Percentiles rank a stretch among this genome's conserved stretches.
Evolutionary conservation across 1,140 invertebrate species (phyloP).

Genomic region (Cyrtorhinus lividipennis): DNA sequence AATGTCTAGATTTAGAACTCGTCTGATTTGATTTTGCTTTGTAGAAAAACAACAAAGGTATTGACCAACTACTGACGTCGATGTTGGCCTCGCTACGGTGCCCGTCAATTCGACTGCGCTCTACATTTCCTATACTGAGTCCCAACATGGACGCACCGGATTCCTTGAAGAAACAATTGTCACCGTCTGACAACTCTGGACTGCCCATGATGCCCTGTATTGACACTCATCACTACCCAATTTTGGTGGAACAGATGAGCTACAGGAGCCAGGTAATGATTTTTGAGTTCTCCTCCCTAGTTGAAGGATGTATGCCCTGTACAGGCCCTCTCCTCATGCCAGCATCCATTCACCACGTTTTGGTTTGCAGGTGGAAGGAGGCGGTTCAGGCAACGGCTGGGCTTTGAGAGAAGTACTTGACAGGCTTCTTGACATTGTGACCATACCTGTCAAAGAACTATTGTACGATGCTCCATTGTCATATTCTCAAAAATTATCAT

Average conservation of each 20-base stretch:
- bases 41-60: slow-evolving; percentile 25
- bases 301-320: neutral
- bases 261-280: slow-evolving; percentile 46
- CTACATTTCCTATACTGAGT: slow-evolving; percentile 56
- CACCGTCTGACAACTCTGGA: slow-evolving; percentile 53
- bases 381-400: slow-evolving; percentile 35
- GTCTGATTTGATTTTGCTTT: no score
- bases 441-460: slow-evolving; percentile 56
- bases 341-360: slow-evolving; percentile 10
- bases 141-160: slow-evolving; percentile 25
- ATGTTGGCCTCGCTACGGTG: slow-evolving; percentile 66
- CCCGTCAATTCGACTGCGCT: slow-evolving; percentile 58
- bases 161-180: slow-evolving; percentile 39
- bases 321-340: neutral
- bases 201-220: slow-evolving; percentile 51
- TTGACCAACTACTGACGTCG: slow-evolving; percentile 58
- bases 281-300: neutral
- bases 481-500: slow-evolving; percentile 47
- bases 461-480: slow-evolving; percentile 41
- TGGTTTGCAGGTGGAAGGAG: slow-evolving; percentile 35
- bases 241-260: slow-evolving; percentile 68
- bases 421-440: slow-evolving; percentile 62
- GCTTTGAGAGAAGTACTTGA: slow-evolving; percentile 74
- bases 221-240: slow-evolving; percentile 58
- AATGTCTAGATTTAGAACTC: no score